A percentile compares a stretch with the other conserved stretches of the same genome.
phyloP scores from a whole-genome alignment of 2,888 invertebrate species.

The Lamellibrachia satsuma region DNA sequence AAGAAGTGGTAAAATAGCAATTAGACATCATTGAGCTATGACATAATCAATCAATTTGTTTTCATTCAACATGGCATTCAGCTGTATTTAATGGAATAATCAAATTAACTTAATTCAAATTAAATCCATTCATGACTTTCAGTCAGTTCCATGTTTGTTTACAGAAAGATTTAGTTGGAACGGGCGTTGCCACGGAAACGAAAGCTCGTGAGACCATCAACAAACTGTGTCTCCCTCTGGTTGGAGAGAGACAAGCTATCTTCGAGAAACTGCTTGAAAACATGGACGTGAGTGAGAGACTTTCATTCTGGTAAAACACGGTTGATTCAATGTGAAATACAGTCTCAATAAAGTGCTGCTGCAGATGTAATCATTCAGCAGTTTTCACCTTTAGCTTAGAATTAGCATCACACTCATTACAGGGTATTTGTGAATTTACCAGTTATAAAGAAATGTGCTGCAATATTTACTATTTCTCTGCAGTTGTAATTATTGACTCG shows the following conservation, averaged over 20 bases:
- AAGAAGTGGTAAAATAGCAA: too few species aligned
- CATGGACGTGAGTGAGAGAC: constrained; percentile 56
- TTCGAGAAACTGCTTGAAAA: constrained; percentile 60
- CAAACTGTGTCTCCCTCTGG: constrained; percentile 58
- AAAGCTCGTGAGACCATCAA: constrained; percentile 54
- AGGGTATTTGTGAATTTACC: background rate
- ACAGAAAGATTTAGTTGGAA: constrained; percentile 45
- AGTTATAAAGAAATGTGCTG: background rate
- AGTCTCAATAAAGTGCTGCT: background rate
- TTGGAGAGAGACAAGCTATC: constrained; percentile 58
- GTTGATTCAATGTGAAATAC: background rate
- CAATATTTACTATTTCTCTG: background rate
- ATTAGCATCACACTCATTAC: background rate
- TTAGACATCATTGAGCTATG: too few species aligned
- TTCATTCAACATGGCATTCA: too few species aligned
- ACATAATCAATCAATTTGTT: too few species aligned
- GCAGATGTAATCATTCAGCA: background rate
- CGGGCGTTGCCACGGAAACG: constrained; percentile 51
- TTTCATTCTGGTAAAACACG: background rate
- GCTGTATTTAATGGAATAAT: too few species aligned
- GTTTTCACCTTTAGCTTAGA: background rate
- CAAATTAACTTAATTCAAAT: background rate
- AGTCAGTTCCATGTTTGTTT: constrained; percentile 21
- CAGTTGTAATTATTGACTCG: background rate
- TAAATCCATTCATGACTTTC: background rate